Percentiles rank a stretch among this genome's conserved stretches.
These are phyloP conservation scores for Eubasilissa regina DNA, from an alignment of 1,140 invertebrate species.

Conservation along the genomic window DNA sequence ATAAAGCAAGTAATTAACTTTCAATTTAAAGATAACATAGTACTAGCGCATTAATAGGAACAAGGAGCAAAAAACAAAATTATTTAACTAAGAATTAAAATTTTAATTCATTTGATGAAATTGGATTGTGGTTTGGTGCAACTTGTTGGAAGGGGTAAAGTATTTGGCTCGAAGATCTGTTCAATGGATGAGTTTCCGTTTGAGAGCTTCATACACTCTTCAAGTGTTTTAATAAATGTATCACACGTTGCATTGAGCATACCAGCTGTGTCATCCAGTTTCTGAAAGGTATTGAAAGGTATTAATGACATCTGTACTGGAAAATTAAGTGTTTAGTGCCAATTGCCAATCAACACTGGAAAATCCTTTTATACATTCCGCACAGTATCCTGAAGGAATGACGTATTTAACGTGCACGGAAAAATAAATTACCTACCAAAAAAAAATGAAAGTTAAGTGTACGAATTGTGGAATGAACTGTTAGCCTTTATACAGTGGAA, in stretches of 20 bases:
- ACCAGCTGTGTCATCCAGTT: constrained; percentile 83
- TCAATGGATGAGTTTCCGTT: constrained; percentile 68
- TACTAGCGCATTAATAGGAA: constrained; percentile 13
- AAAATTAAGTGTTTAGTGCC: no score
- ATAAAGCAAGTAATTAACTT: no score
- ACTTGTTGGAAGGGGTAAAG: constrained; percentile 47
- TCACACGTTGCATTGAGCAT: constrained; percentile 86
- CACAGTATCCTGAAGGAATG: no score
- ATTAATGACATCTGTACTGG: no score
- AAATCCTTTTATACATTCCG: no score
- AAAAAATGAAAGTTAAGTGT: no score
- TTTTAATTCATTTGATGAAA: constrained; percentile 43
- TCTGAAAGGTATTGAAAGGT: constrained; percentile 71
- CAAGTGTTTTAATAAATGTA: constrained; percentile 86
- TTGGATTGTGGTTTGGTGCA: constrained; percentile 46
- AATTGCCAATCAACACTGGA: no score
- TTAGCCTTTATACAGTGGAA: no score
- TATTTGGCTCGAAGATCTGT: constrained; percentile 64
- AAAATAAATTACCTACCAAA: no score
- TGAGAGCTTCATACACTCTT: constrained; percentile 84
- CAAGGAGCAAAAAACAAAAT: constrained; percentile 4
- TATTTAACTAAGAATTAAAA: neutral
- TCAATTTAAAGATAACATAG: no score
- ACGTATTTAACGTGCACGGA: no score
- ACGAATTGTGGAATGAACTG: no score